phyloP scores from a whole-genome alignment of 2,113 vertebrate species.

The Meleagris gallopavo region DNA sequence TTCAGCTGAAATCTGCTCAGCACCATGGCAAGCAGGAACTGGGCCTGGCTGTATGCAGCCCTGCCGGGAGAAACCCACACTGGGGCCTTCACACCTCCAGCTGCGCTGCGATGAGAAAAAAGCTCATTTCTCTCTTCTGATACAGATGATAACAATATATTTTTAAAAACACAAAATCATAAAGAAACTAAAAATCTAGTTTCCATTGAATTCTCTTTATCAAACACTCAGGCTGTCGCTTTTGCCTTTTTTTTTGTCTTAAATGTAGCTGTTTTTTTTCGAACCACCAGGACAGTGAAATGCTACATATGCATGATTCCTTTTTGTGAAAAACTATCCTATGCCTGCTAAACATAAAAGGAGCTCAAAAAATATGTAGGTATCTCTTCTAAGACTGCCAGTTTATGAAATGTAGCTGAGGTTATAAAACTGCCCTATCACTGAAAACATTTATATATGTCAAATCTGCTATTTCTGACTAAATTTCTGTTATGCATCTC shows the following conservation, averaged over 20 bases:
- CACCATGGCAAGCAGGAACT: background rate
- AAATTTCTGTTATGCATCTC: background rate
- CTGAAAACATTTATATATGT: background rate
- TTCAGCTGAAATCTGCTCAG: background rate
- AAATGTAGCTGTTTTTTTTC: background rate
- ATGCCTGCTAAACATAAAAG: background rate
- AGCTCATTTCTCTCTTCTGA: background rate
- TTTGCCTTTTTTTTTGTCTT: background rate
- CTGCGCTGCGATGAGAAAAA: background rate
- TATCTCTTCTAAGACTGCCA: background rate
- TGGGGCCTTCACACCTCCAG: background rate
- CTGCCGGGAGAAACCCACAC: rapidly evolving
- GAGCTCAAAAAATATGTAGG: background rate
- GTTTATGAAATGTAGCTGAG: background rate
- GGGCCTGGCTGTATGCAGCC: rapidly evolving
- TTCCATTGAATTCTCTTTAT: background rate
- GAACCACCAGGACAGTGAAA: background rate
- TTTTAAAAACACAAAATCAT: background rate
- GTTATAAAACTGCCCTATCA: background rate
- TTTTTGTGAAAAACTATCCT: background rate
- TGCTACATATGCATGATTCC: background rate
- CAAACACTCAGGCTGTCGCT: background rate
- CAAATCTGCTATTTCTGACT: background rate
- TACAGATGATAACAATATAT: background rate
- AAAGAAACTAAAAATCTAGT: background rate